These are phyloP conservation scores for Arenaria interpres DNA, from an alignment of 2,113 vertebrate genomes.

Conservation along the genomic window DNA sequence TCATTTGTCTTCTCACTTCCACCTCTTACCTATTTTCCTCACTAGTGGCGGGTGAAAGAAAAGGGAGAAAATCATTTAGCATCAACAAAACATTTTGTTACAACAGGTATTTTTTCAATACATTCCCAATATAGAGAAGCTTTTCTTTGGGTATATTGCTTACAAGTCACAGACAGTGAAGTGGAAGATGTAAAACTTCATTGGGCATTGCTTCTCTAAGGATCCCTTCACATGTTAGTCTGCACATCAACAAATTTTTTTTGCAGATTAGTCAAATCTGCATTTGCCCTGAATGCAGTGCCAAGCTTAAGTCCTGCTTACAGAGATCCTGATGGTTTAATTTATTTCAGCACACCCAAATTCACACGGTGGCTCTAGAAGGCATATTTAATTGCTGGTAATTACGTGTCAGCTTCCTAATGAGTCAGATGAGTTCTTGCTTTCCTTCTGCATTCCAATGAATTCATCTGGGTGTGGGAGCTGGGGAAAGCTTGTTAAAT, in stretches of 20 bases:
- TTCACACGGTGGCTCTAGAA: slow-evolving; percentile 21
- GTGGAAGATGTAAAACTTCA: not conserved
- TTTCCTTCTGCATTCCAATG: slow-evolving; percentile 65
- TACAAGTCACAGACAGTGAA: not conserved
- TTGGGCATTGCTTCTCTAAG: not conserved
- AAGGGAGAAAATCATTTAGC: not conserved
- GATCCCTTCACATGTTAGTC: not conserved
- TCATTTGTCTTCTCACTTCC: not conserved
- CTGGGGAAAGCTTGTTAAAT: slow-evolving; percentile 63
- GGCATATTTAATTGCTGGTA: slow-evolving; percentile 66
- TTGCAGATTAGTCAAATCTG: not conserved
- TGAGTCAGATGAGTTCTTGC: slow-evolving; percentile 65
- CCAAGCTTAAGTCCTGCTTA: not conserved
- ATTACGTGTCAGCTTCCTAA: slow-evolving; percentile 59
- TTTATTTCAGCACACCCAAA: slow-evolving; percentile 27
- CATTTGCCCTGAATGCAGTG: not conserved
- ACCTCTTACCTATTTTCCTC: not conserved
- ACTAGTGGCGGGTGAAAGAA: not conserved
- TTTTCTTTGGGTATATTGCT: not conserved
- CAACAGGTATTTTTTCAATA: not conserved
- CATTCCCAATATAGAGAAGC: not conserved
- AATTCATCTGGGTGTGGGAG: slow-evolving; percentile 70
- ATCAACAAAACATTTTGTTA: not conserved
- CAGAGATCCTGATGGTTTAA: not conserved
- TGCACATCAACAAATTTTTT: not conserved